Conservation (phyloP, 2,797 vertebrate genomes). For the Anguilla obscura region DNA sequence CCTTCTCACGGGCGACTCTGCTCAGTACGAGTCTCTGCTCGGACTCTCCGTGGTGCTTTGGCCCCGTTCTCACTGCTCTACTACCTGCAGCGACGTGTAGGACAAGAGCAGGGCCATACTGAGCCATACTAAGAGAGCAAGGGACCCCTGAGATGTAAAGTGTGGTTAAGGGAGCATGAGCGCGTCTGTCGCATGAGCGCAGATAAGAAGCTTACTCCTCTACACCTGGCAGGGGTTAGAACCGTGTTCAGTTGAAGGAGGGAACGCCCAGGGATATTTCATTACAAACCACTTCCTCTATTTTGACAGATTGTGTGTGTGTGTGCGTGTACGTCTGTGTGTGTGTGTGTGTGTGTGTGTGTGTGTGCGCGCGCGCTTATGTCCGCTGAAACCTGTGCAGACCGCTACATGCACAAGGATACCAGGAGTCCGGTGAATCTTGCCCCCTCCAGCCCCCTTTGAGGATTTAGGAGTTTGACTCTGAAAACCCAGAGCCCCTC, state of each 20-base stretch:
- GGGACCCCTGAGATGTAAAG: not conserved
- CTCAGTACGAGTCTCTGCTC: not conserved
- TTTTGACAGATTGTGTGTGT: not conserved
- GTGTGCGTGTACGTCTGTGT: not conserved
- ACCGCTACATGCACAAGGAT: not conserved
- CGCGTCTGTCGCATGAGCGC: not conserved
- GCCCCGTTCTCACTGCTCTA: not conserved
- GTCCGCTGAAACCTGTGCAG: not conserved
- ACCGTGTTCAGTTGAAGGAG: not conserved
- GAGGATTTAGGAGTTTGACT: conserved; percentile 21
- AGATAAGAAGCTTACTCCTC: not conserved
- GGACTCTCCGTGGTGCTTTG: not conserved
- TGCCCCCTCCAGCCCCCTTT: not conserved
- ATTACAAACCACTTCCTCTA: not conserved
- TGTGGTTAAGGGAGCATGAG: not conserved
- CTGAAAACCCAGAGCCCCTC: conserved; percentile 22
- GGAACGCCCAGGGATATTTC: not conserved
- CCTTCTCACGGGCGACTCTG: not conserved
- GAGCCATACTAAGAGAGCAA: no score
- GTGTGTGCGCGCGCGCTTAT: not conserved
- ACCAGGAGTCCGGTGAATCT: not conserved
- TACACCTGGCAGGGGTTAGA: not conserved
- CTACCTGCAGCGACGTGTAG: not conserved
- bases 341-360: not conserved
- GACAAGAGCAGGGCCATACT: not conserved